Base-by-base conservation (phyloP, 2,113 vertebrate species). In the Oreochromis aureus region DNA sequence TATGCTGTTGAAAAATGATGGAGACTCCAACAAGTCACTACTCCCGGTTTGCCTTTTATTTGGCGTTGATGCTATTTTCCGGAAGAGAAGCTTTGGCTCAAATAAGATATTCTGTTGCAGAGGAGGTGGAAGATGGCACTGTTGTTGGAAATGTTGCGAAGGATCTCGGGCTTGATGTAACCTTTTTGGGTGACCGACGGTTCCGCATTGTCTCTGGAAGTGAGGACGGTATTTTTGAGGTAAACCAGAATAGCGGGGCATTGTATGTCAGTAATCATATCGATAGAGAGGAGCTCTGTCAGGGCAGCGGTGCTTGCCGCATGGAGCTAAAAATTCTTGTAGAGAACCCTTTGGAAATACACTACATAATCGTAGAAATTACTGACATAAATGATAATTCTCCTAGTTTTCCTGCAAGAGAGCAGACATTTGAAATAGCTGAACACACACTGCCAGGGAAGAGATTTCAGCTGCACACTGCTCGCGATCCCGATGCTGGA, bases 321-420 rank as follows among this genome's bases (percentile, higher is more conserved):
- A 66, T 95, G 7, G 93, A 96, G 44, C 85, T 95, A 2, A 95
- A 96, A 79, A 91, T 92, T 16, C 83, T 96, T 8, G 76, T 95
- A 3, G 95, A 96, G 78, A 95, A 95, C 55, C 96, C 96, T 1
- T 79, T 96, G 10, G 94, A 96, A 80, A 94, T 96, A 24, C 95
- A 96, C 8, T 94, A 95, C 4, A 91, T 95, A 7, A 46, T 80
- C 0, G 87, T 96, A 8, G 94, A 96, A 78, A 88, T 96, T 3
- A 63, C 82, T 7, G 96, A 96, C 83, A 88, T 96, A 6, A 96
- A 96, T 80, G 96, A 96, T 7, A 87, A 96, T 58, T 61, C 90
- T 3, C 95, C 95, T 0, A 87, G 5, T 63, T 96, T 96, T 55
- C 84, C 89, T 1, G 91, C 92, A 44, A 93, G 53, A 18, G 81